phyloP scores from a whole-genome alignment of 2,113 vertebrate genomes.

The Proterorhinus semilunaris region DNA sequence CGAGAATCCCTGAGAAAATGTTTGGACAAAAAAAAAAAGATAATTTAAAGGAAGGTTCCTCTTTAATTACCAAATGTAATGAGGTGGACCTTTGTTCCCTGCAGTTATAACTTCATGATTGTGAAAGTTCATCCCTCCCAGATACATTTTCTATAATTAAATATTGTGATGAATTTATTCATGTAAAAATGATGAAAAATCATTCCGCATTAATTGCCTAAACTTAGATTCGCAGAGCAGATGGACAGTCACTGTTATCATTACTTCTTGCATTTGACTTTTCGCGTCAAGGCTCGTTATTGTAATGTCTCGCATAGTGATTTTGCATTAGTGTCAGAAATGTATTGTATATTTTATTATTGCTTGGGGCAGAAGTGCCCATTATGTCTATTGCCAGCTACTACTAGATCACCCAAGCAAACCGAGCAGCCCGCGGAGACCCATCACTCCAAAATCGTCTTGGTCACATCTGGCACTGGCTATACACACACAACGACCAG shows the following conservation, averaged over 20 bases:
- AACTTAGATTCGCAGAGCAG: background rate
- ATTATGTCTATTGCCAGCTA: no score
- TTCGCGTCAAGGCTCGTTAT: background rate
- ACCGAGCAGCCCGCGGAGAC: no score
- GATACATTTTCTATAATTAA: slow-evolving; percentile 3
- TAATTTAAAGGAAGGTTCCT: background rate
- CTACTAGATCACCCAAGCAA: no score
- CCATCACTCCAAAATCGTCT: no score
- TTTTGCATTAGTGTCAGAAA: background rate
- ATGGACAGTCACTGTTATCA: background rate
- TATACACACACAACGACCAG: no score
- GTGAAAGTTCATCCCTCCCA: background rate
- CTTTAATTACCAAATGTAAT: slow-evolving; percentile 4
- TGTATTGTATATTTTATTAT: no score
- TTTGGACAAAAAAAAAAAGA: background rate
- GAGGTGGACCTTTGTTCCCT: slow-evolving; percentile 4
- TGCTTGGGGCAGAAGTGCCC: no score
- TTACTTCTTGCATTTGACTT: background rate
- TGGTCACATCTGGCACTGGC: no score
- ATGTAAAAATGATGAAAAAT: background rate
- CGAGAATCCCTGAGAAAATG: background rate
- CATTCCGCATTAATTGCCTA: background rate
- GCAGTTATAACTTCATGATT: slow-evolving; percentile 6
- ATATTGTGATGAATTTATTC: background rate
- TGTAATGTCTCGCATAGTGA: background rate